These are phyloP conservation scores for Bicyclus anynana DNA, from an alignment of 1,140 invertebrate species.

Conservation along the genomic window DNA sequence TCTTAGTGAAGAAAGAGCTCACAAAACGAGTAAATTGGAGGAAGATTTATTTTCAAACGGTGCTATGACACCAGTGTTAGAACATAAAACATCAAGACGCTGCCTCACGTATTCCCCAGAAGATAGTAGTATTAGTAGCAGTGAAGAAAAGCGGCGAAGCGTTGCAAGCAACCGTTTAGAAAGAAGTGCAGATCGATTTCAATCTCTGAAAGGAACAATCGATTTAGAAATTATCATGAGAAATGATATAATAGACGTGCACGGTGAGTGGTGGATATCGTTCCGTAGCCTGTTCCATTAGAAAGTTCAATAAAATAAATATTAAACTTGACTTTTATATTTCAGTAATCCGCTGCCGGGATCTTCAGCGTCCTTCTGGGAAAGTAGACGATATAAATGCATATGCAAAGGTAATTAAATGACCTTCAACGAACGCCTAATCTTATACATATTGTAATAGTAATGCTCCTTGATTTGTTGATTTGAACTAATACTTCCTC, in stretches of 20 bases:
- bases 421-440: no score
- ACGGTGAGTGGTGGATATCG: conserved; percentile 76
- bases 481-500: no score
- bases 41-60: conserved; percentile 53
- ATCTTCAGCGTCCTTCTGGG: conserved; percentile 57
- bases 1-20: conserved; percentile 61
- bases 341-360: conserved; percentile 65
- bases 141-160: conserved; percentile 64
- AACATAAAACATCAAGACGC: conserved; percentile 63
- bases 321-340: conserved; percentile 18
- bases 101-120: conserved; percentile 69
- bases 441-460: no score
- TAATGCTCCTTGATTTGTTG: no score
- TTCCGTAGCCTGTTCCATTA: conserved; percentile 20
- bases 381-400: conserved; percentile 67
- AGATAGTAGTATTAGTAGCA: conserved; percentile 63
- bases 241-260: conserved; percentile 67
- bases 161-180: conserved; percentile 63
- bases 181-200: conserved; percentile 49
- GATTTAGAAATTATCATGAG: conserved; percentile 62
- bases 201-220: conserved; percentile 60
- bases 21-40: conserved; percentile 65
- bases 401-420: conserved; percentile 59
- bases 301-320: not conserved
- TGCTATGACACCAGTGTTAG: conserved; percentile 58